Evolutionary conservation across 2,888 invertebrate species (phyloP).

Genomic region (Thelaira solivaga): DNA sequence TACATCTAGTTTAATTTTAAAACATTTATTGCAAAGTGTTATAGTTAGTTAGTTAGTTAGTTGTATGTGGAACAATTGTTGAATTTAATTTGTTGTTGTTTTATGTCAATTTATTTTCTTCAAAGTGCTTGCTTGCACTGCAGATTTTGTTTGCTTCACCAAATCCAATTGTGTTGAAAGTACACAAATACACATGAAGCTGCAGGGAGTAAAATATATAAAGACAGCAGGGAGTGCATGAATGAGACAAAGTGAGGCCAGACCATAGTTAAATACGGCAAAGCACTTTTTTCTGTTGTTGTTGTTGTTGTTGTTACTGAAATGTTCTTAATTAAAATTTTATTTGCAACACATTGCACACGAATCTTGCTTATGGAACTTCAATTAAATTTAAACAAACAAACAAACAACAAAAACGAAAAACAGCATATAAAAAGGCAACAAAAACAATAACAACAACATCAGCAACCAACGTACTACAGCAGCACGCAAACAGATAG

Average conservation of each 20-base stretch:
- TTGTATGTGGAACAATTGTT: conserved; percentile 25
- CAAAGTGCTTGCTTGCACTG: background rate
- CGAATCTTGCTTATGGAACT: conserved; percentile 50
- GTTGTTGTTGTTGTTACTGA: too few species aligned
- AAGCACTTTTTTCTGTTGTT: conserved; percentile 46
- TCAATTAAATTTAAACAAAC: conserved; percentile 56
- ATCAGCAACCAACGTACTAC: background rate
- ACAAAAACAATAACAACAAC: background rate
- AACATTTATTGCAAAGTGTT: conserved; percentile 3
- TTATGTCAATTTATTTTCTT: conserved; percentile 20
- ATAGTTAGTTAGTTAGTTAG: background rate
- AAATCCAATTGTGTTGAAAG: conserved; percentile 10
- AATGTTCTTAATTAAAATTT: conserved; percentile 61
- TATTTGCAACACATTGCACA: conserved; percentile 56
- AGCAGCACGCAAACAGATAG: background rate
- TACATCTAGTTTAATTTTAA: conserved; percentile 39
- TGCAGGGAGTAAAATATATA: background rate
- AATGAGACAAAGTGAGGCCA: background rate
- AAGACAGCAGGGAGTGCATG: background rate
- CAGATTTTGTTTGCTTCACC: conserved; percentile 25
- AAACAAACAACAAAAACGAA: conserved; percentile 7
- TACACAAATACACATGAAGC: background rate
- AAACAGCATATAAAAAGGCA: background rate
- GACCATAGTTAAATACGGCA: conserved; percentile 36
- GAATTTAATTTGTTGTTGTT: conserved; percentile 42